Evolutionary conservation across 2,113 vertebrate species (phyloP).

Genomic region (Toxostoma redivivum): DNA sequence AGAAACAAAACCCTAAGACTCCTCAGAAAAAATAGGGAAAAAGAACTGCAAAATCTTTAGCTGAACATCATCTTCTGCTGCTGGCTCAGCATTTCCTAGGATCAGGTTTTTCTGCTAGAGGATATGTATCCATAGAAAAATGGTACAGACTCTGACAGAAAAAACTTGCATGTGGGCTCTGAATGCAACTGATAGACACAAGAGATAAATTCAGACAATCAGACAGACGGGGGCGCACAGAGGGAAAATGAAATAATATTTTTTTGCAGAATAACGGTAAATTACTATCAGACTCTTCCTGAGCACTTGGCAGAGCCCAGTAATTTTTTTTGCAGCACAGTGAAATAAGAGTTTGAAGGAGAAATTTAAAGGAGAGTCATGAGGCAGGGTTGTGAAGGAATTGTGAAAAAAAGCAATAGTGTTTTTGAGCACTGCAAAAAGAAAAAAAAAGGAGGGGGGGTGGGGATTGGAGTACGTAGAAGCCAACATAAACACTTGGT

Average conservation of each 20-base stretch:
- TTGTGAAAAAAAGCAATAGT: background rate
- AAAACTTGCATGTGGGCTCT: background rate
- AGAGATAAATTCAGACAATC: background rate
- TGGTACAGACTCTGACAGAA: background rate
- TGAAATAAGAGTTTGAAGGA: background rate
- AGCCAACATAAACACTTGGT: background rate
- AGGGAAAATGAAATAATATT: background rate
- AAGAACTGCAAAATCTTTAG: background rate
- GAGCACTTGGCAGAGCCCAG: background rate
- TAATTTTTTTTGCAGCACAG: background rate
- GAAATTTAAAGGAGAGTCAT: background rate
- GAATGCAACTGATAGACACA: background rate
- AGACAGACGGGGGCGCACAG: background rate
- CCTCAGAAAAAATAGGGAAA: background rate
- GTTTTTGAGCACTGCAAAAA: background rate
- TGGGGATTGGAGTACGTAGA: fast-evolving
- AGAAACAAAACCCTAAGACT: background rate
- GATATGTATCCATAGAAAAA: background rate
- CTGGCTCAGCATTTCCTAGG: background rate
- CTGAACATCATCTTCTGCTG: background rate
- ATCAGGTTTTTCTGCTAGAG: background rate
- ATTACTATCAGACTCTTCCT: background rate
- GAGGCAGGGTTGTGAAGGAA: background rate
- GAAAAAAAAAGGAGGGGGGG: background rate
- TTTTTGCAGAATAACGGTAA: background rate